Percentiles rank a stretch among this genome's conserved stretches.
Conservation (phyloP, 2,888 invertebrate species). For the Nebria brevicollis region DNA sequence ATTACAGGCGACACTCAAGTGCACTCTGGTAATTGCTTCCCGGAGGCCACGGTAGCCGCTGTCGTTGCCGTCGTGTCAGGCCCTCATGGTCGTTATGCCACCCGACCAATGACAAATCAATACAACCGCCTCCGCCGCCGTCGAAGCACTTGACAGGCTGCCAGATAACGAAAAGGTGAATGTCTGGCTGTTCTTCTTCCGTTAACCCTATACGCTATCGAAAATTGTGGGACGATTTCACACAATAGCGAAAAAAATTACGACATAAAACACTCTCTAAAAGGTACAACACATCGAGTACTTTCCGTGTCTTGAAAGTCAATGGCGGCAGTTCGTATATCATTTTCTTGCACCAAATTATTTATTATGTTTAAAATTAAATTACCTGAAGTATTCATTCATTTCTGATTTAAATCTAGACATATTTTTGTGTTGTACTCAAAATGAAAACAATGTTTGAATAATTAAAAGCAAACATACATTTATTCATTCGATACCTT, state of each 20-base stretch:
- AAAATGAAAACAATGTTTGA: too few relatives aligned
- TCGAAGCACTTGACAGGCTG: slow-evolving; percentile 44
- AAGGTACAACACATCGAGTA: slow-evolving; percentile 2
- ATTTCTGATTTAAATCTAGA: too few relatives aligned
- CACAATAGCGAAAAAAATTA: neutral
- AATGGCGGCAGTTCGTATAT: neutral
- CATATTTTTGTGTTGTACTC: too few relatives aligned
- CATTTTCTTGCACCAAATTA: too few relatives aligned
- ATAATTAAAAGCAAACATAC: too few relatives aligned
- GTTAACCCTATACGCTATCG: slow-evolving; percentile 9
- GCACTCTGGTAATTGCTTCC: slow-evolving; percentile 53
- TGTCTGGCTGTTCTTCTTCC: neutral
- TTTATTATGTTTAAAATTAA: neutral
- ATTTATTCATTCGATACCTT: too few relatives aligned
- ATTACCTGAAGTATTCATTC: neutral
- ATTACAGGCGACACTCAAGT: slow-evolving; percentile 51
- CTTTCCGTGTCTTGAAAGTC: neutral
- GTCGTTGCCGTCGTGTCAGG: slow-evolving; percentile 19
- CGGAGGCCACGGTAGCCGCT: slow-evolving; percentile 28
- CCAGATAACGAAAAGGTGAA: slow-evolving; percentile 35
- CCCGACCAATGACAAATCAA: slow-evolving; percentile 46
- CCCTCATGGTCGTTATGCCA: slow-evolving; percentile 24
- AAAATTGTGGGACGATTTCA: neutral
- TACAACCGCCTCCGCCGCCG: slow-evolving; percentile 26
- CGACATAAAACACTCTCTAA: slow-evolving; percentile 2